Conservation (phyloP, 2,113 vertebrate species). For the Rhabdornis inornatus region DNA sequence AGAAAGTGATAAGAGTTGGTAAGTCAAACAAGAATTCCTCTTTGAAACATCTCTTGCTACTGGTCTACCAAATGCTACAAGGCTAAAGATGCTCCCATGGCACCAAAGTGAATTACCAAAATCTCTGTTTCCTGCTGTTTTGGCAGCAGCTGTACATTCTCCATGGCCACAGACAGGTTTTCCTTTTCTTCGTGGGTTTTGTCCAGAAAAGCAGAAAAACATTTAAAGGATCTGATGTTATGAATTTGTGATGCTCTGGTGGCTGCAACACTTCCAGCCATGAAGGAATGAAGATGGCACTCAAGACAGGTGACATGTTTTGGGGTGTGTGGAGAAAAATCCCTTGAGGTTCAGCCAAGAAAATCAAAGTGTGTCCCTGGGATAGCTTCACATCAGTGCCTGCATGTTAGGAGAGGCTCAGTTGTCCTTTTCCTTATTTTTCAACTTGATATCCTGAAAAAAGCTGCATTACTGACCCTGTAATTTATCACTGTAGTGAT, state of each 20-base stretch:
- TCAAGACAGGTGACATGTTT: fast-evolving
- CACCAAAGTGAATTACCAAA: neutral
- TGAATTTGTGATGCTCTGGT: neutral
- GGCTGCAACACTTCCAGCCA: neutral
- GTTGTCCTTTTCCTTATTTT: neutral
- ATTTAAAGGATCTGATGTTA: neutral
- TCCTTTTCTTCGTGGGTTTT: neutral
- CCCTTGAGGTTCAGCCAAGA: neutral
- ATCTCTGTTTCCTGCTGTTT: neutral
- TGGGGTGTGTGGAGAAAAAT: neutral
- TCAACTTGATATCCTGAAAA: neutral
- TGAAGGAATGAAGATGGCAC: neutral
- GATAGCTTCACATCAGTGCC: neutral
- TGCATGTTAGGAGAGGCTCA: neutral
- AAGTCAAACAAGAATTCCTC: neutral
- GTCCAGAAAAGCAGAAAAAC: neutral
- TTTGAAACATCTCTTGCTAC: neutral
- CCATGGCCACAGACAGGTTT: fast-evolving
- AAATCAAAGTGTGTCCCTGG: fast-evolving
- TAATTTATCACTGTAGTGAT: neutral
- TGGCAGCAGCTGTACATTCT: neutral
- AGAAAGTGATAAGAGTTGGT: neutral
- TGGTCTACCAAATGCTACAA: neutral
- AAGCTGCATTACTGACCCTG: neutral
- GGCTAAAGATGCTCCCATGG: neutral